Conservation (phyloP, 2,888 invertebrate species). For the Campopleginae sp. region DNA sequence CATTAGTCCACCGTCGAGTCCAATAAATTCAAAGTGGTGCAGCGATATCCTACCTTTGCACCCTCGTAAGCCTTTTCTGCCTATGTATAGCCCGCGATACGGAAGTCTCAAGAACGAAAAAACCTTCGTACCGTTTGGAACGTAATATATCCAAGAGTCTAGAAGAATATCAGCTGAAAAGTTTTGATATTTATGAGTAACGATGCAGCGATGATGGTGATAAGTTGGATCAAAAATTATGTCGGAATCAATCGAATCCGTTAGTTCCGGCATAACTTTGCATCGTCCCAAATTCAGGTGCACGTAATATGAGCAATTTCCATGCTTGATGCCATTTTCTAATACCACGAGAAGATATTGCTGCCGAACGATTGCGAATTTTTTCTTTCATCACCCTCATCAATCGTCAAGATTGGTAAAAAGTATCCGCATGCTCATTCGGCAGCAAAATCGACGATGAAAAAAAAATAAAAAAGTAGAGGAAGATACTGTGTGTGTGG, state of each 20-base stretch:
- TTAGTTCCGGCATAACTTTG: not conserved
- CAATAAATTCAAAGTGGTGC: conserved; percentile 60
- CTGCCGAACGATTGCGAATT: not conserved
- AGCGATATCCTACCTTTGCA: not conserved
- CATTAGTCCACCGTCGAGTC: conserved; percentile 71
- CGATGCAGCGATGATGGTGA: not conserved
- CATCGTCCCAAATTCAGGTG: not conserved
- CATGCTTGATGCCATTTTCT: not conserved
- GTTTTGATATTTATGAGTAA: conserved; percentile 18
- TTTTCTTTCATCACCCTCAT: not conserved
- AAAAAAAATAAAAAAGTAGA: too few species aligned
- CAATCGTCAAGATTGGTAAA: not conserved
- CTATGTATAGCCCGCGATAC: conserved; percentile 28
- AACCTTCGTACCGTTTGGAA: not conserved
- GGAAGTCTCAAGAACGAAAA: conserved; percentile 33
- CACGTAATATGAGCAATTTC: not conserved
- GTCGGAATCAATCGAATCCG: conserved; percentile 6
- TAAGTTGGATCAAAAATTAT: not conserved
- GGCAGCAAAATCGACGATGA: not conserved
- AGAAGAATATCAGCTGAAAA: not conserved
- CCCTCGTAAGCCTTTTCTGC: conserved; percentile 39
- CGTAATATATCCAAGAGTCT: conserved; percentile 21
- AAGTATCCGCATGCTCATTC: not conserved
- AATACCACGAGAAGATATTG: not conserved
- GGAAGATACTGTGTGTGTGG: not conserved